A percentile compares a stretch with the other conserved stretches of the same genome.
Evolutionary conservation across 2,113 vertebrate species (phyloP).

Genomic region (Megaptera novaeangliae): DNA sequence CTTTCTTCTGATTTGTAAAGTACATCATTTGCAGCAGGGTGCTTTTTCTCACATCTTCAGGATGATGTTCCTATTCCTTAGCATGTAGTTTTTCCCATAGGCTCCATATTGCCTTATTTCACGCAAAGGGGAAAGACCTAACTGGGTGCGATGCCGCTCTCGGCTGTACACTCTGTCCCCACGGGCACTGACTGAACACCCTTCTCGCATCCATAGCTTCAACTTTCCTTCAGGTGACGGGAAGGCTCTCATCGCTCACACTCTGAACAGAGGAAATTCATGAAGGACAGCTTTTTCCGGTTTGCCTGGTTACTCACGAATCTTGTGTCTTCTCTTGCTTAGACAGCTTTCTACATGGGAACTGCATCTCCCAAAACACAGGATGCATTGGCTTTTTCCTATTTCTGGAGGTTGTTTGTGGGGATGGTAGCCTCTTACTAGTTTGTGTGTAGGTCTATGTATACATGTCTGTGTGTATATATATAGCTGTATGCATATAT

Average conservation of each 20-base stretch:
- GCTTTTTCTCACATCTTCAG: neutral
- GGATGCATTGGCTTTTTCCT: neutral
- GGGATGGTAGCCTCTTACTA: neutral
- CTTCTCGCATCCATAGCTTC: neutral
- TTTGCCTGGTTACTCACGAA: neutral
- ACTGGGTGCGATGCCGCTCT: neutral
- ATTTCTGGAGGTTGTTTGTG: neutral
- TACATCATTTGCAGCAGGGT: neutral
- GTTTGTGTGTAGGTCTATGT: neutral
- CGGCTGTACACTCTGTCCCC: accelerated
- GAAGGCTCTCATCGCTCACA: neutral
- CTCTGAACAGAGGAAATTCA: neutral
- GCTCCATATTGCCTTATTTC: neutral
- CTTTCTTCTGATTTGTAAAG: neutral
- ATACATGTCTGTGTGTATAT: accelerated
- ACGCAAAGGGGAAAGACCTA: neutral
- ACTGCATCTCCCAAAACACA: neutral
- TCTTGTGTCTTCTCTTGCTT: neutral
- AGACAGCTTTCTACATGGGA: neutral
- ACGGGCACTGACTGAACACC: accelerated
- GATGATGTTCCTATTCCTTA: neutral
- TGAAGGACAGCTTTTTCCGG: neutral
- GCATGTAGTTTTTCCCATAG: neutral
- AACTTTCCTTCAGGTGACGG: neutral
- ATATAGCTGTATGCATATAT: accelerated